A percentile compares a stretch with the other conserved stretches of the same genome.
Conservation (phyloP, 2,113 vertebrate genomes). For the Apodemus speciosus region DNA sequence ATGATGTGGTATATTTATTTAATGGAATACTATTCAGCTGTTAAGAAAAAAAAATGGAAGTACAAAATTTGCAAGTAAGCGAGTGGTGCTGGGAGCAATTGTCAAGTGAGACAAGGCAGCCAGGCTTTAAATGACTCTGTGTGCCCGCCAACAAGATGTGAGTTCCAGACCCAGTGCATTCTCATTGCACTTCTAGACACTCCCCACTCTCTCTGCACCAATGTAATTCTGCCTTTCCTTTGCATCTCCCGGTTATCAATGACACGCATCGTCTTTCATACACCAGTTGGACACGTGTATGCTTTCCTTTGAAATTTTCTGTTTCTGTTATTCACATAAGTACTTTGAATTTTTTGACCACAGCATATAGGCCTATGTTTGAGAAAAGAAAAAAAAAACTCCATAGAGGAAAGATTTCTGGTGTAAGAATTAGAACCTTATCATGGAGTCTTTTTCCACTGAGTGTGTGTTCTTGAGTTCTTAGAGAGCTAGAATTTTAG, state of each 20-base stretch:
- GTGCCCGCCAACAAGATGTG: not conserved
- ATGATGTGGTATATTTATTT: not conserved
- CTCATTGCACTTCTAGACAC: not conserved
- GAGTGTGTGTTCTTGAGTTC: not conserved
- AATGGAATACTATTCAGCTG: not conserved
- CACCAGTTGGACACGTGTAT: not conserved
- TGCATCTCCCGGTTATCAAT: not conserved
- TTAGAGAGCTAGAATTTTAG: not conserved
- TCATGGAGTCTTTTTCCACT: not conserved
- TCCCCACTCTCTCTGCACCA: not conserved
- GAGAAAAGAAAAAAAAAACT: not conserved
- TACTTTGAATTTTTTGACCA: not conserved
- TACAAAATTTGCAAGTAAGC: not conserved
- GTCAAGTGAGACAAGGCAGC: not conserved
- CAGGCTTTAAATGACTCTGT: not conserved
- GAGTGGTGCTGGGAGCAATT: not conserved
- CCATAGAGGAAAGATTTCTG: not conserved
- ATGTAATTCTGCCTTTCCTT: too few species aligned
- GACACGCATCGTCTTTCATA: not conserved
- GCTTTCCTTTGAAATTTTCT: not conserved
- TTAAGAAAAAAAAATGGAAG: not conserved
- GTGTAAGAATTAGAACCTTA: not conserved
- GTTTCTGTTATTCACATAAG: not conserved
- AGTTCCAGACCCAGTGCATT: not conserved
- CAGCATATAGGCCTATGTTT: not conserved